Evolutionary conservation across 2,113 vertebrate species (phyloP), one percentile per base, ranked within the genome.

Genomic region (Prunella fulvescens): DNA sequence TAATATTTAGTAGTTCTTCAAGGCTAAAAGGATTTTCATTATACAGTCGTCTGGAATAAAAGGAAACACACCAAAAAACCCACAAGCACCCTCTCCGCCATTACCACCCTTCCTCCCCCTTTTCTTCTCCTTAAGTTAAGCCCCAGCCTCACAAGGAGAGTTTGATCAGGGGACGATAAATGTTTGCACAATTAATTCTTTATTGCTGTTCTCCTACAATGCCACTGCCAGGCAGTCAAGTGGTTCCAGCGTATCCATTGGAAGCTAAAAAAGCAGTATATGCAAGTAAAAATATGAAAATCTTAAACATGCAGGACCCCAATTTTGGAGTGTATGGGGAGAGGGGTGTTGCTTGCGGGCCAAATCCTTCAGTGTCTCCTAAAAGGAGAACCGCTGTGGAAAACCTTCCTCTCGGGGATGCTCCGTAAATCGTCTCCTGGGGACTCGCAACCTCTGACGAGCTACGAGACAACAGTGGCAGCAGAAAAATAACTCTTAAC

Each of bases 141-240:
- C 60, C 88, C 48, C 8, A 85, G 71, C 80, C 80, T 94, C 93
- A 84, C 94, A 86, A 54, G 73, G 31, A 83, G 86, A 90, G 90
- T 80, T 95, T 93, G 94, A 94, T 92, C 86, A 76, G 90, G 77
- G 74, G 76, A 88, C 81, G 88, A 92, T 79, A 95, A 93, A 97
- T 91, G 84, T 94, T 95, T 94, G 86, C 48, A 91, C 90, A 96
- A 91, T 94, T 93, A 95, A 95, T 97, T 90, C 74, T 95, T 95
- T 91, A 88, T 80, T 94, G 91, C 61, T 56, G 33, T 24, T 84
- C 47, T 76, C 54, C 82, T 73, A 37, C 85, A 64, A 70, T 15
- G 82, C 58, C 80, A 31, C 71, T 92, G 90, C 64, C 85, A 74
- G 67, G 64, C 88, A 74, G 44, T 6, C 72, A 5, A 31, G 71